These are phyloP conservation scores for Megaustenia siamemsis DNA, from an alignment of 2,888 invertebrate species.

Conservation along the genomic window DNA sequence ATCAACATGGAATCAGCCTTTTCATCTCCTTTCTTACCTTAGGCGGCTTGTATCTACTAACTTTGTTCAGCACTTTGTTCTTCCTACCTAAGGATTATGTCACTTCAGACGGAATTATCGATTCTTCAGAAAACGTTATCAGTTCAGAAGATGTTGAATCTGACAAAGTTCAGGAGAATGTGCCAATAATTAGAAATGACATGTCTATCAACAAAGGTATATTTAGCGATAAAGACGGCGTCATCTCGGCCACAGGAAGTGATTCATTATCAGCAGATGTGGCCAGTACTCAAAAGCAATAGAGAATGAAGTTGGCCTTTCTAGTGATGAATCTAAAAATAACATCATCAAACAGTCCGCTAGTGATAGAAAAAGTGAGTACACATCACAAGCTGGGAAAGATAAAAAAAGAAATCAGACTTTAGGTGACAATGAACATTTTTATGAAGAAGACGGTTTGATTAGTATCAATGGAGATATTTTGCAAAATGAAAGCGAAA, in stretches of 20 bases:
- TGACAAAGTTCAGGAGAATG: background rate
- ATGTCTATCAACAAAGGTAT: background rate
- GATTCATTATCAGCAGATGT: background rate
- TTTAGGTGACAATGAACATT: no score
- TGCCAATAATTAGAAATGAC: background rate
- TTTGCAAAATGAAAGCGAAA: no score
- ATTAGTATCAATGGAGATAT: no score
- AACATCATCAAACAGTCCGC: no score
- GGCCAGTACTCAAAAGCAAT: background rate
- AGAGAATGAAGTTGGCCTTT: no score
- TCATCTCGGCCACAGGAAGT: background rate
- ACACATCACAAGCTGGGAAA: no score
- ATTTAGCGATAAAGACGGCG: background rate
- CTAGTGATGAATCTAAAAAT: no score
- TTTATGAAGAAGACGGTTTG: no score
- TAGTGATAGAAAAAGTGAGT: no score
- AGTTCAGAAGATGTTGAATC: background rate
- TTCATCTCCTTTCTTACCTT: slow-evolving; percentile 19
- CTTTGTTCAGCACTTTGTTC: slow-evolving; percentile 45
- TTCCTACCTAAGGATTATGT: slow-evolving; percentile 43
- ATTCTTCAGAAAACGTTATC: background rate
- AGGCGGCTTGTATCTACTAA: slow-evolving; percentile 21
- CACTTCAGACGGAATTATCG: background rate
- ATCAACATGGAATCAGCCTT: slow-evolving; percentile 38
- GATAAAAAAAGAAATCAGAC: no score